phyloP scores from a whole-genome alignment of 2,888 invertebrate species.

The Margaritifera margaritifera region DNA sequence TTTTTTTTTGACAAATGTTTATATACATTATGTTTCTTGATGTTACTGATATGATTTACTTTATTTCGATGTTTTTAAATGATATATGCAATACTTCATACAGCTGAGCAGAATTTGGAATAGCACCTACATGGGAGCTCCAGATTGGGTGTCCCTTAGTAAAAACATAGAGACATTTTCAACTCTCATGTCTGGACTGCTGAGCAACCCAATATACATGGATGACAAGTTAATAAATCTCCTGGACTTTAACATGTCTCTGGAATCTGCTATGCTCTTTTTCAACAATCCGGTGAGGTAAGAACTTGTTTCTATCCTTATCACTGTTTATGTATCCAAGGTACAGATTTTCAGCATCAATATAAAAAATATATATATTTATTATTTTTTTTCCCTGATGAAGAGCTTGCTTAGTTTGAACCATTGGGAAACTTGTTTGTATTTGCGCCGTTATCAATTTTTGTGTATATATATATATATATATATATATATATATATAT shows the following conservation, averaged over 20 bases:
- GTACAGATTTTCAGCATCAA: too few relatives aligned
- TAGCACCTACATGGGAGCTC: constrained; percentile 14
- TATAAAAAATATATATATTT: too few relatives aligned
- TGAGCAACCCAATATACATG: constrained; percentile 23
- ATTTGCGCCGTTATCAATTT: too few relatives aligned
- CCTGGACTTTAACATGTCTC: constrained; percentile 21
- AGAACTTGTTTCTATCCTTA: constrained; percentile 3
- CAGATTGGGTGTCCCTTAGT: constrained; percentile 34
- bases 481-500: too few relatives aligned
- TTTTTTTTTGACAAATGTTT: too few relatives aligned
- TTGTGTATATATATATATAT: too few relatives aligned
- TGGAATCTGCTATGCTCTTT: constrained; percentile 24
- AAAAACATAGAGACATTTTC: constrained; percentile 34
- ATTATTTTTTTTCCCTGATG: too few relatives aligned
- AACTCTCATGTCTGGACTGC: constrained; percentile 26
- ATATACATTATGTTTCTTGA: too few relatives aligned
- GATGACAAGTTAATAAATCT: constrained; percentile 21
- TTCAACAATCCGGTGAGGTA: constrained; percentile 30
- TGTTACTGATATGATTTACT: too few relatives aligned
- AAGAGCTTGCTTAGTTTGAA: too few relatives aligned
- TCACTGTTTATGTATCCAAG: not conserved
- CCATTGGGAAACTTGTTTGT: too few relatives aligned
- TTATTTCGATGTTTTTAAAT: not conserved
- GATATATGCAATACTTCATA: constrained; percentile 5
- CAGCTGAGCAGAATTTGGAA: constrained; percentile 49